phyloP scores from a whole-genome alignment of 2,888 invertebrate genomes.

The Zonitis immaculata region DNA sequence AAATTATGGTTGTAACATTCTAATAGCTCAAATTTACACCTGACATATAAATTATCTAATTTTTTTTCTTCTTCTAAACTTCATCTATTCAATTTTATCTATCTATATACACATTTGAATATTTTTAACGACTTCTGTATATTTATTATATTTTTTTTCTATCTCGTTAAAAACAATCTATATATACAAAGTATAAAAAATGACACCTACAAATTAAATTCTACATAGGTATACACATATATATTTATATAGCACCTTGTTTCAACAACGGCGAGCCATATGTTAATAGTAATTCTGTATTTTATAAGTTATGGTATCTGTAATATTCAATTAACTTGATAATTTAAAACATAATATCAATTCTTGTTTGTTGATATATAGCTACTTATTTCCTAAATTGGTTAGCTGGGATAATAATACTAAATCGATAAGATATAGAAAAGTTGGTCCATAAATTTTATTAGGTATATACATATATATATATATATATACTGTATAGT shows the following conservation, averaged over 20 bases:
- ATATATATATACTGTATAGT: too few species aligned
- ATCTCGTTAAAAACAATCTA: not conserved
- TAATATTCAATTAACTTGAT: conserved; percentile 27
- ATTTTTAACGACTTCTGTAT: not conserved
- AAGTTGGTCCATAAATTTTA: not conserved
- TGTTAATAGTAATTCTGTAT: conserved; percentile 22
- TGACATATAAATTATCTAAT: not conserved
- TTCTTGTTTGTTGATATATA: conserved; percentile 24
- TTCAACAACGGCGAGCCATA: not conserved
- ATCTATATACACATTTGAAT: not conserved
- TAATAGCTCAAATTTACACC: not conserved
- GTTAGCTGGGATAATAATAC: conserved; percentile 22
- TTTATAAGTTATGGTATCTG: conserved; percentile 26
- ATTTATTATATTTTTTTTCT: too few species aligned
- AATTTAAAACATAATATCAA: conserved; percentile 27
- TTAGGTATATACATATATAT: too few species aligned
- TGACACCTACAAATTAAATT: not conserved
- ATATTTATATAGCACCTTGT: not conserved
- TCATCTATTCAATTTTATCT: not conserved
- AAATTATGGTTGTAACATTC: not conserved
- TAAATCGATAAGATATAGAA: not conserved
- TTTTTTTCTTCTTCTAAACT: not conserved
- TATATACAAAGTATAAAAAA: not conserved
- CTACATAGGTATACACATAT: too few species aligned
- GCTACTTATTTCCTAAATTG: conserved; percentile 26